Conservation (phyloP, 2,888 invertebrate genomes). For the Amphipoea lucens region DNA sequence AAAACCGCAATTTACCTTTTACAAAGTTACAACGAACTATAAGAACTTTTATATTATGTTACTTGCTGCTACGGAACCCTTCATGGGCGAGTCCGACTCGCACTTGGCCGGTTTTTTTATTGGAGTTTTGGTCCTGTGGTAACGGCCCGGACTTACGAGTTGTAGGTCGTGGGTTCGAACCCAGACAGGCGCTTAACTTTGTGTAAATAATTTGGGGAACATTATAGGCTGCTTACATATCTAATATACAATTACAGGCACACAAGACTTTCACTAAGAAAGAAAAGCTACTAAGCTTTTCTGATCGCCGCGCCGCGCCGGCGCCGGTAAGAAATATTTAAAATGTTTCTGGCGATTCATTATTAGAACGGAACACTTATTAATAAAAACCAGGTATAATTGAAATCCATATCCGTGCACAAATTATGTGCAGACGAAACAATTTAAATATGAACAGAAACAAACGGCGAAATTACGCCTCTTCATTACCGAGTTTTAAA, state of each 20-base stretch:
- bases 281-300: background rate
- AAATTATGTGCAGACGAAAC: slow-evolving; percentile 12
- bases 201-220: background rate
- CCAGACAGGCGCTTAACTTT: background rate
- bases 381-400: slow-evolving; percentile 6
- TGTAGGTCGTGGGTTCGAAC: background rate
- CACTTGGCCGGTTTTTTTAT: too few relatives aligned
- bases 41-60: too few relatives aligned
- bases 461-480: slow-evolving; percentile 53
- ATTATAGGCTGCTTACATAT: background rate
- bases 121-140: background rate
- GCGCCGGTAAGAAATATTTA: background rate
- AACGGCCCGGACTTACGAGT: background rate
- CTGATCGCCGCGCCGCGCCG: background rate
- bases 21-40: too few relatives aligned
- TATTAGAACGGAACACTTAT: background rate
- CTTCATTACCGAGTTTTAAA: slow-evolving; percentile 62
- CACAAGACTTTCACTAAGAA: background rate
- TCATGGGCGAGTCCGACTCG: too few relatives aligned
- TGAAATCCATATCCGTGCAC: slow-evolving; percentile 18
- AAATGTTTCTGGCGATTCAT: background rate
- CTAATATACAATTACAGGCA: background rate
- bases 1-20: too few relatives aligned
- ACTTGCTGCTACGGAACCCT: too few relatives aligned
- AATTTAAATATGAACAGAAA: slow-evolving; percentile 47